phyloP scores from a whole-genome alignment of 2,113 vertebrate species.

The Coregonus clupeaformis region DNA sequence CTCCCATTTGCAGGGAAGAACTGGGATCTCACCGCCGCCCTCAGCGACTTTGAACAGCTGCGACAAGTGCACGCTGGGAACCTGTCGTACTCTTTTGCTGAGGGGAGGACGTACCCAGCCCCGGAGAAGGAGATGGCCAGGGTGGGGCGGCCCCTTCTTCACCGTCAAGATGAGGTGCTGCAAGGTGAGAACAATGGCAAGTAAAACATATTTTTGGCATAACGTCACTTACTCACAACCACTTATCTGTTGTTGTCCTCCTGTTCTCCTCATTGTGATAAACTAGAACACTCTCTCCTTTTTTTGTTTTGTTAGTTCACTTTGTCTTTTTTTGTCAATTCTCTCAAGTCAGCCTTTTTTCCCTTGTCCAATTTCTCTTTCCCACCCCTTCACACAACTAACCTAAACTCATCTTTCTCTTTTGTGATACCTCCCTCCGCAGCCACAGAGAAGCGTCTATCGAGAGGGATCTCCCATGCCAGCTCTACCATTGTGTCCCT shows the following conservation, averaged over 20 bases:
- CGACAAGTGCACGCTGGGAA: constrained; percentile 87
- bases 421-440: background rate
- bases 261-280: background rate
- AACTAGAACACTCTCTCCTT: background rate
- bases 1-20: constrained; percentile 83
- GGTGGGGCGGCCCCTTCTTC: constrained; percentile 76
- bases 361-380: background rate
- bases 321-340: background rate
- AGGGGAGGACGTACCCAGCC: constrained; percentile 68
- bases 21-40: constrained; percentile 92
- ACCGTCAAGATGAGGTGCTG: constrained; percentile 89
- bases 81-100: constrained; percentile 77
- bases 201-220: background rate
- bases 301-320: background rate
- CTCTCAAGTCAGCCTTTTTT: background rate
- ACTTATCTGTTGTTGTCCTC: background rate
- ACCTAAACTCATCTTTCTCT: background rate
- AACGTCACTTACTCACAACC: background rate
- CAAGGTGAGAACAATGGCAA: constrained; percentile 77
- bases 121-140: constrained; percentile 77
- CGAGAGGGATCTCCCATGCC: constrained; percentile 92
- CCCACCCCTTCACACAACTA: background rate
- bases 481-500: constrained; percentile 93
- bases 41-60: constrained; percentile 93
- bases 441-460: constrained; percentile 87